Base-by-base conservation (phyloP, 2,888 invertebrate species). In the Amiota communis region DNA sequence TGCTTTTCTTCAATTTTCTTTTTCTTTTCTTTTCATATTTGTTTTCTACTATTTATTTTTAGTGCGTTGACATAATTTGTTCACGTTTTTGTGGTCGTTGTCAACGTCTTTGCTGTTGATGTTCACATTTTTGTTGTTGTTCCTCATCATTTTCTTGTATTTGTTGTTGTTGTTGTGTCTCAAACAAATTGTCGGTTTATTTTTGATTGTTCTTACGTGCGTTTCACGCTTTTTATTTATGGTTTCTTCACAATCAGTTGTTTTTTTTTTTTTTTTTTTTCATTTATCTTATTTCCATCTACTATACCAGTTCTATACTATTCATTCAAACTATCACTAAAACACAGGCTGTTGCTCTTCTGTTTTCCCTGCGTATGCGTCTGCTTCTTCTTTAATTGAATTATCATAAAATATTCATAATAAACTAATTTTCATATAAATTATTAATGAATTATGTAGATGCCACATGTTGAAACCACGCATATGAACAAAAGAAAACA, bases 361-460 rank as follows among this genome's bases (percentile, higher is more conserved):
- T 70, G 71, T 49, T 47, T 77, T 56, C 67, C 63, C 70, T 59
- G 68, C 48, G 13, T 23, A 1, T 23, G 48, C 1, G 2, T 13
- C 51, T 67, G 48, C 51, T 15, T 13, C 48, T 49, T n/a, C 46
- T 46, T 2, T 46, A 17, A 23, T 59, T 59, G 23, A 36, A 59
- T 59, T 59, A 20, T 17, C 20, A 59, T 17, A 59, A 23, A 59
- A 59, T 11, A 48, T 65, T 65, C 84, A 85, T 83, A 83, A 82
- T 81, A 82, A 83, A 81, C 81, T 83, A 76, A 84, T 82, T 85
- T 84, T 71, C 77, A 75, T 81, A 79, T 81, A 49, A 65, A 65
- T 65, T 65, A 65, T 65, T 49, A 48, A 65, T 65, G 65, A 47
- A 15, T 12, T 4, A n/a, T 63, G 36, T 9, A n/a, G 15, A 63